Evolutionary conservation across 64 coral and sea anemone genomes (phyloP).

Genomic region (Hydrozoanthus tunicans): DNA sequence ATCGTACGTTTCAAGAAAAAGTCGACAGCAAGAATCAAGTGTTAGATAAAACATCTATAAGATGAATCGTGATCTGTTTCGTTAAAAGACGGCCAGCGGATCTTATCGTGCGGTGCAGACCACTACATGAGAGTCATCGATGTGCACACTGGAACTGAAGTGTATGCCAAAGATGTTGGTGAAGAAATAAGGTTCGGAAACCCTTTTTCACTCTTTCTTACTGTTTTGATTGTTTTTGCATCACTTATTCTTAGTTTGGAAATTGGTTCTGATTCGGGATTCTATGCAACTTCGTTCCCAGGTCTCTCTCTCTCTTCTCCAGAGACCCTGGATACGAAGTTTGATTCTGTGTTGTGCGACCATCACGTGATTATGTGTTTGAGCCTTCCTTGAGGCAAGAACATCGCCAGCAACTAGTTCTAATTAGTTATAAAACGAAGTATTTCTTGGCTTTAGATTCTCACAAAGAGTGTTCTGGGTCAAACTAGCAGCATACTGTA

Average conservation of each 20-base stretch:
- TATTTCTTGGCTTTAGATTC: too few relatives aligned
- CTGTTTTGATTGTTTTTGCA: not conserved
- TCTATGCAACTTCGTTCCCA: too few relatives aligned
- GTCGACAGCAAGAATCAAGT: not conserved
- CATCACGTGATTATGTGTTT: too few relatives aligned
- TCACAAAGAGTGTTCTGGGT: too few relatives aligned
- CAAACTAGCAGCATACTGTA: too few relatives aligned
- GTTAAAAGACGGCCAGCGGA: constrained; percentile 89
- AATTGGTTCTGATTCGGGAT: not conserved
- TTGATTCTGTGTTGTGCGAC: too few relatives aligned
- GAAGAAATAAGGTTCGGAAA: constrained; percentile 86
- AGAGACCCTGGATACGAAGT: too few relatives aligned
- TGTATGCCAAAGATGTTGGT: constrained; percentile 89
- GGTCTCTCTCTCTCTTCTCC: too few relatives aligned
- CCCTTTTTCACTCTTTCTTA: not conserved
- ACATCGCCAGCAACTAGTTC: too few relatives aligned
- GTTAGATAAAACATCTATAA: not conserved
- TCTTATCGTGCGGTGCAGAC: constrained; percentile 92
- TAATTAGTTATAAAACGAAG: too few relatives aligned
- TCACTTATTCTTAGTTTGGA: not conserved
- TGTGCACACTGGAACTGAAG: constrained; percentile 93
- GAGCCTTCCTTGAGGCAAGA: too few relatives aligned
- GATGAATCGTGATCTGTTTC: not conserved
- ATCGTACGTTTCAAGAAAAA: not conserved
- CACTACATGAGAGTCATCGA: constrained; percentile 96